A percentile compares a stretch with the other conserved stretches of the same genome.
These are phyloP conservation scores for Neotragus moschatus DNA, from an alignment of 2,113 vertebrate species.

Conservation along the genomic window DNA sequence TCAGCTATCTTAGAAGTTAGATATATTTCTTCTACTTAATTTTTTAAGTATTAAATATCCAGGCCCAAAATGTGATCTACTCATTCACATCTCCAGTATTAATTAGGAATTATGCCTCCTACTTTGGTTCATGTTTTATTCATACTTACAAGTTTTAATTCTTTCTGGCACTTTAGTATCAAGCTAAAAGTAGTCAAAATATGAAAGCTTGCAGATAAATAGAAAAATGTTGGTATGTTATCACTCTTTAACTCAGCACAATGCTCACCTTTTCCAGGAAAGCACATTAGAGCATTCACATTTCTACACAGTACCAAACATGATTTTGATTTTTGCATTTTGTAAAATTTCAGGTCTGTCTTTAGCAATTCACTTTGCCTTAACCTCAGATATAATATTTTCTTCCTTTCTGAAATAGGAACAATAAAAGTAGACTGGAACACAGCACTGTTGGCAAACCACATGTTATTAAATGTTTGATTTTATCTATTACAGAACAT, in stretches of 20 bases:
- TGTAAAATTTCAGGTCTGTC: neutral
- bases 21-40: neutral
- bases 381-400: neutral
- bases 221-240: neutral
- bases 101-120: neutral
- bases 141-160: neutral
- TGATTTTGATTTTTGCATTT: neutral
- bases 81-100: neutral
- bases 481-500: slow-evolving; percentile 90
- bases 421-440: neutral
- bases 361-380: neutral
- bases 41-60: neutral
- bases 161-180: neutral
- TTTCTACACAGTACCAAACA: neutral
- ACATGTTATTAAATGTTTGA: slow-evolving; percentile 68
- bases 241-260: neutral
- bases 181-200: neutral
- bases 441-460: slow-evolving; percentile 62
- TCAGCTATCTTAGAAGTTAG: neutral
- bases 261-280: neutral
- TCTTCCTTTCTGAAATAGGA: slow-evolving; percentile 25
- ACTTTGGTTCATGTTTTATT: neutral
- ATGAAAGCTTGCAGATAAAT: neutral
- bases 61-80: neutral
- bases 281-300: neutral